These are phyloP conservation scores for Cairina moschata DNA, from an alignment of 2,113 vertebrate genomes.

Conservation along the genomic window DNA sequence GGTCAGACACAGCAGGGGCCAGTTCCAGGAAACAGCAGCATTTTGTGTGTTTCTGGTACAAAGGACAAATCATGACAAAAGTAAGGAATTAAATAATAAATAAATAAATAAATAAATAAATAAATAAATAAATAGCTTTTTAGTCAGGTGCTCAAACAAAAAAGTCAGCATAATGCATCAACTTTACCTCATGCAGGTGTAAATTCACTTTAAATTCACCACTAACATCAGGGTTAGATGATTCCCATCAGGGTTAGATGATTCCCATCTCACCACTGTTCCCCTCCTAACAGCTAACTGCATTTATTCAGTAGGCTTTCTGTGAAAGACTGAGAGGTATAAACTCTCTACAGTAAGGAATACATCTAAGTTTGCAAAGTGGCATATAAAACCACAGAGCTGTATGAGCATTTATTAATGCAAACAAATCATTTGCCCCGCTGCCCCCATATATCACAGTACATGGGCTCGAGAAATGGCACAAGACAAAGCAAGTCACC, in stretches of 20 bases:
- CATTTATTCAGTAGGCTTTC: slow-evolving; percentile 47
- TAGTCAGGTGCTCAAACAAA: neutral
- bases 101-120: too few species aligned
- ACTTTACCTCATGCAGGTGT: neutral
- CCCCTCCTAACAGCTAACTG: slow-evolving; percentile 19
- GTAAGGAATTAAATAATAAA: neutral
- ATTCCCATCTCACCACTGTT: neutral
- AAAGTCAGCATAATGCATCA: neutral
- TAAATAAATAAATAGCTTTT: neutral
- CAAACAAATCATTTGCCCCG: neutral
- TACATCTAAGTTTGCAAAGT: neutral
- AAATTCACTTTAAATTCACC: neutral
- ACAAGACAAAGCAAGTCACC: neutral
- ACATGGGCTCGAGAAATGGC: neutral
- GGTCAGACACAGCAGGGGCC: neutral
- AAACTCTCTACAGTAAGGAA: neutral
- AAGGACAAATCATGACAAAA: neutral
- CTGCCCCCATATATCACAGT: neutral
- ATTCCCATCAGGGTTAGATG: neutral
- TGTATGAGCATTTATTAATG: slow-evolving; percentile 6
- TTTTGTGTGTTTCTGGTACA: neutral
- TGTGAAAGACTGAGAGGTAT: neutral
- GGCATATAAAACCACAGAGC: neutral
- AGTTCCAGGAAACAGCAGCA: neutral
- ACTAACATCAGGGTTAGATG: neutral